phyloP scores from a whole-genome alignment of 2,113 vertebrate genomes.

The Oxygymnocypris stewartii region DNA sequence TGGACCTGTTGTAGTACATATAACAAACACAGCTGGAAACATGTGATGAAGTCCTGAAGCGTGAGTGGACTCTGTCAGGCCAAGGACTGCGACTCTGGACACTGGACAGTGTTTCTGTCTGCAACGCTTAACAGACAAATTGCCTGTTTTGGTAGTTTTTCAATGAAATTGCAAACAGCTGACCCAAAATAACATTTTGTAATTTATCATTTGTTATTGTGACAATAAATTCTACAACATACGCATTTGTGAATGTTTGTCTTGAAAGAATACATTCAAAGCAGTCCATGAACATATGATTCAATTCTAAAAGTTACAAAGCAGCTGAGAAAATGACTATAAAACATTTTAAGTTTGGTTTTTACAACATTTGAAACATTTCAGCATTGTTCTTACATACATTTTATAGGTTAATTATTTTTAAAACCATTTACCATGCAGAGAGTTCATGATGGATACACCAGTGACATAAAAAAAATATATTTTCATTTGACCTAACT shows the following conservation, averaged over 20 bases:
- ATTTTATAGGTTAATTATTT: not conserved
- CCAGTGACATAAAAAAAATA: not conserved
- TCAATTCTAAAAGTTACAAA: not conserved
- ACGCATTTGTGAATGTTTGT: not conserved
- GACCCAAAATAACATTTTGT: slow-evolving; percentile 9
- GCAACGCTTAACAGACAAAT: not conserved
- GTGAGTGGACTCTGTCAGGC: slow-evolving; percentile 17
- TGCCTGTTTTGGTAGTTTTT: not conserved
- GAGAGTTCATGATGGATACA: not conserved
- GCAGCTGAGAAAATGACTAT: not conserved
- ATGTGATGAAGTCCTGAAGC: slow-evolving; percentile 19
- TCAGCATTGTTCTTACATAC: not conserved
- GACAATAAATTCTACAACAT: slow-evolving; percentile 9
- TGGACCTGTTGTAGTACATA: not conserved
- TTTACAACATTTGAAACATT: not conserved
- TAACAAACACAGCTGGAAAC: not conserved
- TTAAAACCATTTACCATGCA: not conserved
- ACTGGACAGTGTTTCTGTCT: slow-evolving; percentile 29
- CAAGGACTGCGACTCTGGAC: slow-evolving; percentile 43
- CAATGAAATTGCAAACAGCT: slow-evolving; percentile 9
- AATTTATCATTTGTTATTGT: slow-evolving; percentile 8
- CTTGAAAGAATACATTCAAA: slow-evolving; percentile 2
- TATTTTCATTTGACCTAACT: not conserved
- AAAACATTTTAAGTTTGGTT: not conserved
- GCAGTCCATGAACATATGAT: not conserved